Conservation (phyloP, 1,140 invertebrate species). For the Heliconius nattereri region DNA sequence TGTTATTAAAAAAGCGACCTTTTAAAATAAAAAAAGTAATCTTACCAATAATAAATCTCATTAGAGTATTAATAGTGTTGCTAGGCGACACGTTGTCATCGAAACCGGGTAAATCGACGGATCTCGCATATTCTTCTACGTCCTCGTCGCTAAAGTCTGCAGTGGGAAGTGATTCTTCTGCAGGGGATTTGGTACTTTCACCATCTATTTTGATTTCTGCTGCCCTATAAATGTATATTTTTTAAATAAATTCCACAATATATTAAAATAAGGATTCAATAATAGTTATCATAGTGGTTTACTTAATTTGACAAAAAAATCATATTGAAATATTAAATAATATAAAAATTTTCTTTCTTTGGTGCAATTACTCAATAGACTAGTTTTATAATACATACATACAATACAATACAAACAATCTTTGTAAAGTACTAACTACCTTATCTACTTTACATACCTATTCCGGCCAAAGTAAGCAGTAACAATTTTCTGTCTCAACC, state of each 20-base stretch:
- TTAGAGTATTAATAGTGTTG: constrained; percentile 87
- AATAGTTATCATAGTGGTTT: too few species aligned
- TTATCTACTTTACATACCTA: constrained; percentile 59
- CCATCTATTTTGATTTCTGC: constrained; percentile 58
- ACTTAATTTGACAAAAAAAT: too few species aligned
- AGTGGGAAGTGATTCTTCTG: constrained; percentile 77
- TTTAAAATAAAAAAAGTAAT: background rate
- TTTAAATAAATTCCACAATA: background rate
- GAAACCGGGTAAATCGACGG: constrained; percentile 89
- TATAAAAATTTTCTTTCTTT: too few species aligned
- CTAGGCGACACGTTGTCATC: constrained; percentile 91
- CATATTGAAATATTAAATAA: too few species aligned
- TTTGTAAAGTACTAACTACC: constrained; percentile 30
- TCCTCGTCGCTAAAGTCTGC: constrained; percentile 89
- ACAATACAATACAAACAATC: too few species aligned
- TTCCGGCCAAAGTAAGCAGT: constrained; percentile 73
- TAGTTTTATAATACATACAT: too few species aligned
- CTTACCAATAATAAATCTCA: constrained; percentile 88
- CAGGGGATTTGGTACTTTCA: constrained; percentile 56
- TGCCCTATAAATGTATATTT: constrained; percentile 43
- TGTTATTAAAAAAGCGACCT: background rate
- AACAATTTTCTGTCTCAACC: constrained; percentile 75
- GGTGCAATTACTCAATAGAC: too few species aligned
- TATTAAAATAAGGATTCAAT: too few species aligned
- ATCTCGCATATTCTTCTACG: constrained; percentile 87